Evolutionary conservation across 2,797 vertebrate species (phyloP).

Genomic region (Sebastes kiyomatsui): DNA sequence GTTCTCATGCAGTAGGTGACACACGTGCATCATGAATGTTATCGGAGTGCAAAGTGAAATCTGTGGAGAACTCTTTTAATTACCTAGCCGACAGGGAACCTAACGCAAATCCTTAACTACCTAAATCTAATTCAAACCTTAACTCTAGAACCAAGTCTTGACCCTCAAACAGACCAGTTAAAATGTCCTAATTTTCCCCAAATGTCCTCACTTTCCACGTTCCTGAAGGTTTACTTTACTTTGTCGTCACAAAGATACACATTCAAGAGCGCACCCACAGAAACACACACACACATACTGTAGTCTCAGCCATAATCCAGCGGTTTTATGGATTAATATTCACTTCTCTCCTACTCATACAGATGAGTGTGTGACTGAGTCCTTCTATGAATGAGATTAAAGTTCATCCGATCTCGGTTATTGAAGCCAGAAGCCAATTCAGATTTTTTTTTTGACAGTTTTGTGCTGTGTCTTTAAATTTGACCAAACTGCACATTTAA

Average conservation of each 20-base stretch:
- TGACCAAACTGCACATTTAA: background rate
- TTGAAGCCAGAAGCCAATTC: background rate
- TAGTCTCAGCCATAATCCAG: constrained; percentile 1
- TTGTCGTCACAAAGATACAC: background rate
- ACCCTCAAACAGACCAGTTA: background rate
- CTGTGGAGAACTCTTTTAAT: background rate
- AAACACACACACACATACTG: background rate
- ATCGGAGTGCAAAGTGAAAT: background rate
- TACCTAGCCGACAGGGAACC: too few relatives aligned
- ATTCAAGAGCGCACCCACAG: background rate
- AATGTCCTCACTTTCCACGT: background rate
- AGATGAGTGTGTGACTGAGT: constrained; percentile 4
- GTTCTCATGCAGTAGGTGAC: too few relatives aligned
- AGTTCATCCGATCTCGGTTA: background rate
- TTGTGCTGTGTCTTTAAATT: background rate
- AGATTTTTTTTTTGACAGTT: too few relatives aligned
- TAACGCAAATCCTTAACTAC: background rate
- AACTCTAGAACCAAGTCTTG: background rate
- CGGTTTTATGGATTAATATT: constrained; percentile 16
- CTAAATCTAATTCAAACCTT: background rate
- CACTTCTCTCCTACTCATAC: background rate
- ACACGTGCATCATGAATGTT: too few relatives aligned
- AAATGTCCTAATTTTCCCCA: background rate
- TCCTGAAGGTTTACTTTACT: background rate
- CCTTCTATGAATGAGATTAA: constrained; percentile 9